A percentile compares a stretch with the other conserved stretches of the same genome.
phyloP scores from a whole-genome alignment of 2,888 invertebrate genomes.

The Celastrina argiolus region DNA sequence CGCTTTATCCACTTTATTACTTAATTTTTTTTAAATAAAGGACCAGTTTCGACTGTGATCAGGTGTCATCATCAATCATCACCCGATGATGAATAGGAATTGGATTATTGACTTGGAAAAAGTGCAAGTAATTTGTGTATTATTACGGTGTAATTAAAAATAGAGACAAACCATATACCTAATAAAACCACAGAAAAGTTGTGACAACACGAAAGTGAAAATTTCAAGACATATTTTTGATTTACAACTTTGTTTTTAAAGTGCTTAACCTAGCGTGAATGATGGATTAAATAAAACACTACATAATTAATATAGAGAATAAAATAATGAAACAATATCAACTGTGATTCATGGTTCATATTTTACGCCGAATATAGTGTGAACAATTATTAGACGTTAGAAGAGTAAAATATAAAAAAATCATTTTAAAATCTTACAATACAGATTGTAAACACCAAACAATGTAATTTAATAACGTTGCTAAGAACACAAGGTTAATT shows the following conservation, averaged over 20 bases:
- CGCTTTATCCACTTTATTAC: no score
- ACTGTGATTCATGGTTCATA: background rate
- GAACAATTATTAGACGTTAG: no score
- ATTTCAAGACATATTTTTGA: background rate
- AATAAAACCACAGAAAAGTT: background rate
- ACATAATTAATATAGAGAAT: background rate
- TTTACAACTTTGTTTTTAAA: background rate
- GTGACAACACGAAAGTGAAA: background rate
- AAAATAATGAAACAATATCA: background rate
- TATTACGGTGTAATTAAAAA: no score
- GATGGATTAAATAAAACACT: background rate
- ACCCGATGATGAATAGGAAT: no score
- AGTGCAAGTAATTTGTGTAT: no score
- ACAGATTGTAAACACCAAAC: background rate
- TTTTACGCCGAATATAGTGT: no score
- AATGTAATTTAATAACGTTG: background rate
- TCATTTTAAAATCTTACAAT: background rate
- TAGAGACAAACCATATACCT: no score
- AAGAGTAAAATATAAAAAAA: no score
- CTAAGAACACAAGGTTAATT: constrained; percentile 16
- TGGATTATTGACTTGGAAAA: no score
- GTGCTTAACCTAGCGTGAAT: background rate
- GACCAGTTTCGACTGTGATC: no score
- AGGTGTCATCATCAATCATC: no score
- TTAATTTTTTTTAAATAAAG: no score